A percentile compares a stretch with the other conserved stretches of the same genome.
Evolutionary conservation across 2,113 vertebrate species (phyloP).

Genomic region (Blennius ocellaris): DNA sequence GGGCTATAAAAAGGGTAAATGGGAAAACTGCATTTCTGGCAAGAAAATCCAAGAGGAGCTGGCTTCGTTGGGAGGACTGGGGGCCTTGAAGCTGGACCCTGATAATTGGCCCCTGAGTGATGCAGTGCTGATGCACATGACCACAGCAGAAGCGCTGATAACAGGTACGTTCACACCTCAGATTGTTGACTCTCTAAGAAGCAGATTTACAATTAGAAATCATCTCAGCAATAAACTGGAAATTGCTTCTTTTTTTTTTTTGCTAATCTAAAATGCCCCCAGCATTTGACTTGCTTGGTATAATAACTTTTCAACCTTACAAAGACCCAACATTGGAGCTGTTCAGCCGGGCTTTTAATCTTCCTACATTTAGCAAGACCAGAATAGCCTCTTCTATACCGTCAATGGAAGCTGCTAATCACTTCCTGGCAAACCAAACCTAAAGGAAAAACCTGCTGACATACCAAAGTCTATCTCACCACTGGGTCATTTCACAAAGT

Average conservation of each 20-base stretch:
- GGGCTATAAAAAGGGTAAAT: slow-evolving; percentile 87
- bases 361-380: slow-evolving; percentile 27
- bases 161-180: slow-evolving; percentile 84
- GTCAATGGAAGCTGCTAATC: slow-evolving; percentile 49
- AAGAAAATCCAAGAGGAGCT: slow-evolving; percentile 89
- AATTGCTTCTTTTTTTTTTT: too few species aligned
- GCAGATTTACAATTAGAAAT: too few species aligned
- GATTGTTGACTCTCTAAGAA: too few species aligned
- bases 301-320: too few species aligned
- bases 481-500: slow-evolving; percentile 17
- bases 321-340: not conserved
- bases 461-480: slow-evolving; percentile 26
- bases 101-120: slow-evolving; percentile 94
- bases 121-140: slow-evolving; percentile 93
- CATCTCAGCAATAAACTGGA: too few species aligned
- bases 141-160: slow-evolving; percentile 91
- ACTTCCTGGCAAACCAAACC: slow-evolving; percentile 23
- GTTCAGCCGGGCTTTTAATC: slow-evolving; percentile 10
- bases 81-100: slow-evolving; percentile 84
- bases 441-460: slow-evolving; percentile 40
- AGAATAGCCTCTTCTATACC: slow-evolving; percentile 51
- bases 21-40: slow-evolving; percentile 85
- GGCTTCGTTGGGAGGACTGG: slow-evolving; percentile 87
- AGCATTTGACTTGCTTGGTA: too few species aligned
- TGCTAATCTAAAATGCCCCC: not conserved